Evolutionary conservation across 1,140 invertebrate genomes (phyloP).

Genomic region (Hydropsyche tenuis): DNA sequence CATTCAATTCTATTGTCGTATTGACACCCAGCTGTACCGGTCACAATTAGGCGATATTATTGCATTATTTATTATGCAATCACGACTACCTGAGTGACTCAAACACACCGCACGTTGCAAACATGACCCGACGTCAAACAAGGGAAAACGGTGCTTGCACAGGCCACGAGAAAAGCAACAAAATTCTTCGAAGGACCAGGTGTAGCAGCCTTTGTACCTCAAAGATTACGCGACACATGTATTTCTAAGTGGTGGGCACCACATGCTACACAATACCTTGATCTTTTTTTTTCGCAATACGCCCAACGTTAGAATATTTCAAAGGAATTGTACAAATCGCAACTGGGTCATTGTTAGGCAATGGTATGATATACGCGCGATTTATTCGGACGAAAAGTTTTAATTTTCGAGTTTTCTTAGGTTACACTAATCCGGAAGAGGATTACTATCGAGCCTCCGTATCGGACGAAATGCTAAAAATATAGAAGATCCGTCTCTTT

Average conservation of each 20-base stretch:
- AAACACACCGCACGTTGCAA: conserved; percentile 3
- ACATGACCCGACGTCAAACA: background rate
- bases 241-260: conserved; percentile 28
- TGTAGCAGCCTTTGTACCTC: background rate
- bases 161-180: background rate
- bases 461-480: conserved; percentile 13
- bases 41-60: background rate
- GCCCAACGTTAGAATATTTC: background rate
- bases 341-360: background rate
- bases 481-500: background rate
- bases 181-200: conserved; percentile 27
- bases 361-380: too few species aligned
- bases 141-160: background rate
- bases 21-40: background rate
- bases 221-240: conserved; percentile 29
- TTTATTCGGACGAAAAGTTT: too few species aligned
- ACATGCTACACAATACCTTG: background rate
- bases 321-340: conserved; percentile 13
- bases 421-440: conserved; percentile 9
- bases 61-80: conserved; percentile 23
- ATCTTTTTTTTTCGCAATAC: background rate
- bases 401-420: background rate
- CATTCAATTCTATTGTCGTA: too few species aligned
- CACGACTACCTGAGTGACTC: conserved; percentile 14
- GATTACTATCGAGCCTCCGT: background rate